Evolutionary conservation across 1,140 invertebrate genomes (phyloP), one percentile per base, ranked within the genome.

Genomic region (Platorchestia sp.): DNA sequence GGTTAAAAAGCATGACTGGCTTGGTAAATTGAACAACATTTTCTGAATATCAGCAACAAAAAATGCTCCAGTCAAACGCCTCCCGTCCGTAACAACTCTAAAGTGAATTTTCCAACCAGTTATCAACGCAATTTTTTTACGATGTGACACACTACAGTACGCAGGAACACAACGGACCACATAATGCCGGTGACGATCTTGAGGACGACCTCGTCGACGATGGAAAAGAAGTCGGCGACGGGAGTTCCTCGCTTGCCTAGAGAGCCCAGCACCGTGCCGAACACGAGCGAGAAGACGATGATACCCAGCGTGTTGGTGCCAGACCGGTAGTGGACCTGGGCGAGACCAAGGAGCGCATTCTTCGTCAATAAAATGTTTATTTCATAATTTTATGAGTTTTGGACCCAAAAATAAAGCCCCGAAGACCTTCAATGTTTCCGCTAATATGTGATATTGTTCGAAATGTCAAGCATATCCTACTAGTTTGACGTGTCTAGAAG

Each of bases 101-200:
- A n/a, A n/a, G n/a, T n/a, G n/a, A n/a, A n/a, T n/a, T n/a, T n/a
- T n/a, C 36, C 59, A 10, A 36, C 36, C 1, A 36, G 59, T 36
- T 75, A n/a, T 1, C 59, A 75, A 19, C 27, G 27, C 59, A 36
- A 75, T 22, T 19, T 75, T 10, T 75, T 75, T 27, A 19, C 27
- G 14, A 75, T 22, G 14, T 75, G 27, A 10, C 27, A 75, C 10
- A 36, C 1, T 75, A 22, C 36, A 75, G 19, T n/a, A n/a, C 6
- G 6, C 19, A 10, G 47, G 47, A 51, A 51, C 36, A 75, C 87
- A 89, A 96, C 97, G 97, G 97, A 98, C 98, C 98, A 99, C 98
- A 99, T 99, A 0, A 99, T 98, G 41, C 98, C 98, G 3, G 98
- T 98, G n/a, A 99, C 99, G 98, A 99, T 99, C 96, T 98, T 98